Evolutionary conservation across 2,888 invertebrate genomes (phyloP).

Genomic region (Thymelicus lineola): DNA sequence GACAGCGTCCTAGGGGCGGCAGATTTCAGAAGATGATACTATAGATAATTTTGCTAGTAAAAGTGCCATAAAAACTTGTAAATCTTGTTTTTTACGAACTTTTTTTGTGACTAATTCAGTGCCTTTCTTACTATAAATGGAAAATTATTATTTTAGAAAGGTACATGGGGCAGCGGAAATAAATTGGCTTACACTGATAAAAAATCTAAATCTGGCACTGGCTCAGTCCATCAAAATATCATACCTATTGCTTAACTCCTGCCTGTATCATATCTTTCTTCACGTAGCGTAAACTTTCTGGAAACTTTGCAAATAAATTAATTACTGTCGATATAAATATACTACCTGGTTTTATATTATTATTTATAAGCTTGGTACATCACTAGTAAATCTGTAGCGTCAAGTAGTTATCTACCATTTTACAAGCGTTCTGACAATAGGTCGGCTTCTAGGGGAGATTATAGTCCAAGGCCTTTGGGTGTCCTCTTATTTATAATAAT

Average conservation of each 20-base stretch:
- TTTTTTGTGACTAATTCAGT: no score
- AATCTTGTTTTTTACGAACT: no score
- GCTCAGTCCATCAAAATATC: neutral
- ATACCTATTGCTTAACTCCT: neutral
- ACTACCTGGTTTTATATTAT: neutral
- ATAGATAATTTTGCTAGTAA: no score
- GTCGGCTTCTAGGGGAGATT: slow-evolving; percentile 56
- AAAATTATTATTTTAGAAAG: no score
- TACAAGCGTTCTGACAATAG: slow-evolving; percentile 66
- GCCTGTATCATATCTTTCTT: slow-evolving; percentile 9
- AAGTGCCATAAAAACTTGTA: no score
- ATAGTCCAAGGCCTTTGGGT: slow-evolving; percentile 47
- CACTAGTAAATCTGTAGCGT: slow-evolving; percentile 56
- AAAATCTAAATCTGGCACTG: no score
- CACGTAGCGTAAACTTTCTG: slow-evolving; percentile 15
- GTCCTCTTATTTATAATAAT: slow-evolving; percentile 19
- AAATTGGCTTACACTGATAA: no score
- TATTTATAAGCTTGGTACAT: slow-evolving; percentile 39
- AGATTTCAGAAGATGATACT: no score
- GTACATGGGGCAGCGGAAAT: no score
- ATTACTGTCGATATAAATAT: slow-evolving; percentile 28
- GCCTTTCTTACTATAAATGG: no score
- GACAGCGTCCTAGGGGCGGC: no score
- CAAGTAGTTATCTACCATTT: slow-evolving; percentile 58
- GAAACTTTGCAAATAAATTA: slow-evolving; percentile 2